A percentile compares a stretch with the other conserved stretches of the same genome.
phyloP scores from a whole-genome alignment of 37 sponge, comb jelly and placozoan species.

The Lycopodina hypogea region DNA sequence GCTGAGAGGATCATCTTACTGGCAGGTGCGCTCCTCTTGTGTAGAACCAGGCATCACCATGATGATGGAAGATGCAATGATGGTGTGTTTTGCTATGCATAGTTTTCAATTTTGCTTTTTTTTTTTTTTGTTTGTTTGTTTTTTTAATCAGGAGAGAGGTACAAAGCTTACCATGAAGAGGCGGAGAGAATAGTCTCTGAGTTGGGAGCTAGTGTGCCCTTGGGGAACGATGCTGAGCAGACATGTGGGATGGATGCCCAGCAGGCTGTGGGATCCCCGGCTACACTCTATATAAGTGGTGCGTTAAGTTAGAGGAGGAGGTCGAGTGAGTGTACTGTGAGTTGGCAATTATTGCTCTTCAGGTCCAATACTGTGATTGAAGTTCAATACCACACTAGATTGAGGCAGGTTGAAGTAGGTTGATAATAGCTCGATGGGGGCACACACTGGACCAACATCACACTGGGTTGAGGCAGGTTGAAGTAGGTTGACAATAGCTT shows the following conservation, averaged over 20 bases:
- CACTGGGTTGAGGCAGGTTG: no score
- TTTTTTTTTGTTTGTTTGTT: no score
- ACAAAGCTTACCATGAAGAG: neutral
- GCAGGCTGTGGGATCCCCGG: neutral
- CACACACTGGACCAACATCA: no score
- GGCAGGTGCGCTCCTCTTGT: slow-evolving; percentile 15
- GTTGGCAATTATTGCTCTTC: neutral
- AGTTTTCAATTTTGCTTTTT: no score
- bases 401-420: no score
- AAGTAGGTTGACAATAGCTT: no score
- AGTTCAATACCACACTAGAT: neutral
- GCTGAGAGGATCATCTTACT: slow-evolving; percentile 17
- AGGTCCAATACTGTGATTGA: neutral
- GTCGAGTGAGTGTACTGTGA: neutral
- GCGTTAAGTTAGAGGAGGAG: neutral
- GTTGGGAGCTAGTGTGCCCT: neutral
- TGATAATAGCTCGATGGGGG: no score
- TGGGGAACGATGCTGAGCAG: neutral
- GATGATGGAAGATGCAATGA: no score
- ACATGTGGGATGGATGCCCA: neutral
- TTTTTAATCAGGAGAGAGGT: slow-evolving; percentile 16
- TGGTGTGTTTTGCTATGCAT: no score
- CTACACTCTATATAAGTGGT: slow-evolving; percentile 10
- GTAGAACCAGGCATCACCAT: no score
- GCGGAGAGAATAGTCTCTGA: slow-evolving; percentile 5